A percentile compares a stretch with the other conserved stretches of the same genome.
phyloP scores from a whole-genome alignment of 2,888 invertebrate species.

The Ferrisia virgata region DNA sequence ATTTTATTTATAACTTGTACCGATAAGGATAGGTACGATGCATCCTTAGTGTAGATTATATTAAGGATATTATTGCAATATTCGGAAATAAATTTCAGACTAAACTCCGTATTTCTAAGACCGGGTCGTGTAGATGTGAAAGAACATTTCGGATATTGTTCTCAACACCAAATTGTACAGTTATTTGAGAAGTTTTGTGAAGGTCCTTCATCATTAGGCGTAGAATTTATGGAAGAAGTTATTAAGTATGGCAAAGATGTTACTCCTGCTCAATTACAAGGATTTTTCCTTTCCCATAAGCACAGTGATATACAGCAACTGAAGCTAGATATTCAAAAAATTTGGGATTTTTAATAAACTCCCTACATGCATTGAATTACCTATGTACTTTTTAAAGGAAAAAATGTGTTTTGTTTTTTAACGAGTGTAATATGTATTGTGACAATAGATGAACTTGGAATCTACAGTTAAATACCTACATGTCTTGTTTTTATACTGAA shows the following conservation, averaged over 20 bases:
- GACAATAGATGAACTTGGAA: too few relatives aligned
- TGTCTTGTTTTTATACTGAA: too few relatives aligned
- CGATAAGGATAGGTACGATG: constrained; percentile 22
- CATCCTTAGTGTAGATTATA: not conserved
- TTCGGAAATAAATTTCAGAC: constrained; percentile 50
- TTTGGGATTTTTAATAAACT: not conserved
- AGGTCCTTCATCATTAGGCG: not conserved
- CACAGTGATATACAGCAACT: not conserved
- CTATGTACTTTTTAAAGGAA: not conserved
- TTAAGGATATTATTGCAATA: not conserved
- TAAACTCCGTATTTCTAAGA: constrained; percentile 6
- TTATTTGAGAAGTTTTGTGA: constrained; percentile 33
- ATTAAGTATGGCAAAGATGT: constrained; percentile 12
- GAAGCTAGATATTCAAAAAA: not conserved
- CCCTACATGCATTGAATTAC: too few relatives aligned
- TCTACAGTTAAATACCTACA: too few relatives aligned
- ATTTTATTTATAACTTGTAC: constrained; percentile 39
- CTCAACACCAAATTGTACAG: not conserved
- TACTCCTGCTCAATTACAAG: constrained; percentile 34
- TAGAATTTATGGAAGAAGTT: constrained; percentile 13
- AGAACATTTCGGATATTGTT: constrained; percentile 13
- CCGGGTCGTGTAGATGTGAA: constrained; percentile 24
- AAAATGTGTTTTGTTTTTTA: not conserved
- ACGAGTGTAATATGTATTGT: too few relatives aligned
- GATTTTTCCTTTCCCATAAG: constrained; percentile 34